Base-by-base conservation (phyloP, 2,113 vertebrate species). In the Erythrolamprus reginae region DNA sequence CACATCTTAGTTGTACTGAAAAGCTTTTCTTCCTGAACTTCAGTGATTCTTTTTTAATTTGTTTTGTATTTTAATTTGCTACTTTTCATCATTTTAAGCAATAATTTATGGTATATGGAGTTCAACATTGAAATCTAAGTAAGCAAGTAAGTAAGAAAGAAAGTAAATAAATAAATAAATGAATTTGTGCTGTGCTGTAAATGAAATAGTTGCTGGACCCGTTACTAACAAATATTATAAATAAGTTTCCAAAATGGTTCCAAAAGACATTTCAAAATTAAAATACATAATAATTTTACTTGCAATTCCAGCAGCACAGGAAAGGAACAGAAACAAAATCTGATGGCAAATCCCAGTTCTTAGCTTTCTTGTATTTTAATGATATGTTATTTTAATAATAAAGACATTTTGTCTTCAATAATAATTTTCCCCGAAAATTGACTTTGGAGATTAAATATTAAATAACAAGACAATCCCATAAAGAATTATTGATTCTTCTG, bases 391-490 rank as follows among this genome's bases (percentile, higher is more conserved):
- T 90, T 85, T 88, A 38, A 88, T 87, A 82, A 33, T 92, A 82
- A 23, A 91, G 55, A 89, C 91, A 50, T 90, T 48, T 26, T 93
- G 19, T 86, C 65, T 92, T n/a, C 56, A 93, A 85, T 91, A 89
- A 93, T 82, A 85, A 87, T 42, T 94, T 42, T 93, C 82, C 93
- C n/a, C 87, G 93, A 94, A 12, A 93, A 84, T 23, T 82, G 52
- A 90, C 88, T 94, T 89, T 89, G 82, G 70, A 52, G 91, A 94
- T 89, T 89, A 93, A 82, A 90, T 94, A 94, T 96, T 94, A 65
- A 92, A 65, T n/a, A 65, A 12, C 12, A 65, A 91, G 33, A 90
- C 82, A 4, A 70, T 23, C 53, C 38, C 45, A 92, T 92, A 5
- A 93, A 88, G 95, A 94, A 94, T 92, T 92, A 86, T 70, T 92